Evolutionary conservation across 2,113 vertebrate genomes (phyloP).

Genomic region (Petromus typicus): DNA sequence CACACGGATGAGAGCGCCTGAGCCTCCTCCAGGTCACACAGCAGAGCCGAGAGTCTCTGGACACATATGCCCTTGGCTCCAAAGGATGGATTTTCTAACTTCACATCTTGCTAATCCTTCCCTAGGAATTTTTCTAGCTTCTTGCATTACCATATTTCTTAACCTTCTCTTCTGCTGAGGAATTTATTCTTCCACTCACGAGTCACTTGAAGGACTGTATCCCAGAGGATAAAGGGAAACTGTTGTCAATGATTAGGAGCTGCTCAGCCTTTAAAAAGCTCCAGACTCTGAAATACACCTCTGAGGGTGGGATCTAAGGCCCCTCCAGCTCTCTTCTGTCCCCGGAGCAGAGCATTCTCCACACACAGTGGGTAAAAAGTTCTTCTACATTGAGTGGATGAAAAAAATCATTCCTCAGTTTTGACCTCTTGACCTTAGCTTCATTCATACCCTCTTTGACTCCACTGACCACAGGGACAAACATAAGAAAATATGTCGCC

Average conservation of each 20-base stretch:
- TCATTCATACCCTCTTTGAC: not conserved
- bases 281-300: not conserved
- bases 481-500: not conserved
- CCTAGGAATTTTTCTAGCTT: not conserved
- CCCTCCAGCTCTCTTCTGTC: not conserved
- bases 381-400: not conserved
- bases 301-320: not conserved
- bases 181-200: not conserved
- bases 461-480: not conserved
- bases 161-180: not conserved
- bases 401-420: not conserved
- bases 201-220: not conserved
- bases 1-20: not conserved
- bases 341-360: not conserved
- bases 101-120: not conserved
- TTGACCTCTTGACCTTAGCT: not conserved
- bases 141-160: not conserved
- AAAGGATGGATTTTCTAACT: not conserved
- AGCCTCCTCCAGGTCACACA: not conserved
- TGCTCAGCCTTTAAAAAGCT: not conserved
- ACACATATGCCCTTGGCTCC: not conserved
- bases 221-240: not conserved
- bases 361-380: not conserved
- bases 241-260: not conserved
- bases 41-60: not conserved